Percentiles rank a stretch among this genome's conserved stretches.
phyloP scores from a whole-genome alignment of 2,888 invertebrate species.

The Dynastes grantii region DNA sequence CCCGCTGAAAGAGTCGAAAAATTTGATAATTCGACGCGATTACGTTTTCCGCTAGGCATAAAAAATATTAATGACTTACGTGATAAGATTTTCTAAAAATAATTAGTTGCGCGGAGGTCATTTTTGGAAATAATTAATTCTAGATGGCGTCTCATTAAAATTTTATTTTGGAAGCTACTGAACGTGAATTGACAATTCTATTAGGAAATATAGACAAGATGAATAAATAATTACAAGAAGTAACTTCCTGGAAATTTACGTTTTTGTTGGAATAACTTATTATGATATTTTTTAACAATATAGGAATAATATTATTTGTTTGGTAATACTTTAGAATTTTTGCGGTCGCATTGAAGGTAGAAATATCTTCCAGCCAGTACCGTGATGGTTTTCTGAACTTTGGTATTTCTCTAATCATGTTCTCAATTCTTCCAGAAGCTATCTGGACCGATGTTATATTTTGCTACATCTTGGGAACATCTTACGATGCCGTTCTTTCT shows the following conservation, averaged over 20 bases:
- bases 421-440: no score
- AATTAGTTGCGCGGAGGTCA: constrained; percentile 23
- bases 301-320: no score
- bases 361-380: no score
- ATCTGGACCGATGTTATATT: no score
- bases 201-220: background rate
- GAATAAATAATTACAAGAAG: background rate
- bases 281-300: no score
- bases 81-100: constrained; percentile 35
- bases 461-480: no score
- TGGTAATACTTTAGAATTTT: no score
- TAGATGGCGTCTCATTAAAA: background rate
- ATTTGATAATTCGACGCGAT: constrained; percentile 40
- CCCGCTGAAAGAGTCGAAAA: constrained; percentile 22
- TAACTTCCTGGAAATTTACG: background rate
- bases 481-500: no score
- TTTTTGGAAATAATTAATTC: constrained; percentile 34
- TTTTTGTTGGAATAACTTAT: no score
- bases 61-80: constrained; percentile 34
- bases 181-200: background rate
- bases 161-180: background rate
- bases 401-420: no score
- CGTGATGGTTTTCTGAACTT: no score
- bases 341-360: no score
- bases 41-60: constrained; percentile 16